A percentile compares a stretch with the other conserved stretches of the same genome.
Evolutionary conservation across 2,797 vertebrate genomes (phyloP).

Genomic region (Adelosebastes latens): DNA sequence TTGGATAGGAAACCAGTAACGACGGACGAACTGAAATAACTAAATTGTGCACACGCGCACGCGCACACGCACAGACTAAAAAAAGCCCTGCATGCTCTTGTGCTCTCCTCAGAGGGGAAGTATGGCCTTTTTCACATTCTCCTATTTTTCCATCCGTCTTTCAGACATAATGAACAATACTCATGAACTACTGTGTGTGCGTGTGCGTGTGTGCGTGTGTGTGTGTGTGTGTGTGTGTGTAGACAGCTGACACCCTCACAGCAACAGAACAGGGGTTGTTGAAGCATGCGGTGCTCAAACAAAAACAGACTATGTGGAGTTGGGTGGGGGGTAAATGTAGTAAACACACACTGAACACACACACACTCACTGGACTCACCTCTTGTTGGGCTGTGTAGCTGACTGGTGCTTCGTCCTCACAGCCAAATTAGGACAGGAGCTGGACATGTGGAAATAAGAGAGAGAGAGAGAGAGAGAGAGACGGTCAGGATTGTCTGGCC

Average conservation of each 20-base stretch:
- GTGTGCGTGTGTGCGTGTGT: background rate
- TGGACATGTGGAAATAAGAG: slow-evolving; percentile 25
- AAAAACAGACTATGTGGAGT: background rate
- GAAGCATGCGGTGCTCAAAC: background rate
- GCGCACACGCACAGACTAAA: background rate
- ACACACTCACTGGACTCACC: slow-evolving; percentile 31
- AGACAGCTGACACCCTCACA: slow-evolving; percentile 17
- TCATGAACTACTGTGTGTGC: background rate
- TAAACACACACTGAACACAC: background rate
- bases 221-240: too few relatives aligned
- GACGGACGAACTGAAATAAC: slow-evolving; percentile 19
- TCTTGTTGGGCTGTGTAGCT: slow-evolving; percentile 42
- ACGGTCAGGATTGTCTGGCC: background rate
- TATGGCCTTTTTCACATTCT: slow-evolving; percentile 10
- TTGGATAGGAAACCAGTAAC: slow-evolving; percentile 18
- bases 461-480: slow-evolving; percentile 12
- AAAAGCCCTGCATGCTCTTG: slow-evolving; percentile 3
- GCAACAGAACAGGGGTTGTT: slow-evolving; percentile 15
- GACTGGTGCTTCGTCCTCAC: slow-evolving; percentile 31
- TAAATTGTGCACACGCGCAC: background rate
- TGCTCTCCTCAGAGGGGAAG: slow-evolving; percentile 24
- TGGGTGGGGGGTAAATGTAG: background rate
- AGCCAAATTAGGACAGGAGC: slow-evolving; percentile 45
- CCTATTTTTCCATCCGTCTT: slow-evolving; percentile 32
- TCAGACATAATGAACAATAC: slow-evolving; percentile 5